phyloP scores from a whole-genome alignment of 2,113 vertebrate species.

The Thalassarche chlororhynchos region DNA sequence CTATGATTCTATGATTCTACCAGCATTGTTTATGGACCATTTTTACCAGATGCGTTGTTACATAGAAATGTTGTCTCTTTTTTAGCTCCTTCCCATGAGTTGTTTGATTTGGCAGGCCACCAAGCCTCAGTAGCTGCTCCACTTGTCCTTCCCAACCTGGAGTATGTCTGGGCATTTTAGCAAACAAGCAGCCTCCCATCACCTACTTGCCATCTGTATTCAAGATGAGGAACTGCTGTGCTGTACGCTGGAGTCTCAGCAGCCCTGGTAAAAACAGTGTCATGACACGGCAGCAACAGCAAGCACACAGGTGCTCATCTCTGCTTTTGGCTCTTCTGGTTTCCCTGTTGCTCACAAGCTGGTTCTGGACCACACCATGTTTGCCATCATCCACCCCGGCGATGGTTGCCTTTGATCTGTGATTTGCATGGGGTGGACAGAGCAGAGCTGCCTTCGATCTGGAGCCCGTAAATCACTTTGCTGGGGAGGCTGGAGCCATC shows the following conservation, averaged over 20 bases:
- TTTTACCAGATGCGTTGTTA: neutral
- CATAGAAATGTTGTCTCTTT: neutral
- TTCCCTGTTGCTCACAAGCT: neutral
- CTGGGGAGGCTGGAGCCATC: rapidly evolving
- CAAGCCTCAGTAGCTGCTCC: neutral
- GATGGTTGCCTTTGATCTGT: neutral
- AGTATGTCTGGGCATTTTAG: neutral
- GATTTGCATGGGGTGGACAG: neutral
- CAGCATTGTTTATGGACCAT: neutral
- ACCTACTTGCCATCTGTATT: neutral
- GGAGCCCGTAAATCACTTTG: neutral
- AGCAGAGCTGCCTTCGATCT: neutral
- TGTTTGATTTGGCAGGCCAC: neutral
- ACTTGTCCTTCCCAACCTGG: neutral
- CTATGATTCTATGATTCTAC: too few species aligned
- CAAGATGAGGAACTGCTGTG: neutral
- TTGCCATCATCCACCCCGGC: neutral
- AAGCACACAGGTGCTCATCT: neutral
- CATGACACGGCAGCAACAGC: neutral
- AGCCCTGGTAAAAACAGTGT: neutral
- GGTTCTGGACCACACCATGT: neutral
- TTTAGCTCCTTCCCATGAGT: neutral
- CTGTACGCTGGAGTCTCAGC: rapidly evolving
- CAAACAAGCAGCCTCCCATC: neutral
- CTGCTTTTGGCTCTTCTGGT: neutral